Evolutionary conservation across 2,888 invertebrate genomes (phyloP).

Genomic region (Caenorhabditis angaria): DNA sequence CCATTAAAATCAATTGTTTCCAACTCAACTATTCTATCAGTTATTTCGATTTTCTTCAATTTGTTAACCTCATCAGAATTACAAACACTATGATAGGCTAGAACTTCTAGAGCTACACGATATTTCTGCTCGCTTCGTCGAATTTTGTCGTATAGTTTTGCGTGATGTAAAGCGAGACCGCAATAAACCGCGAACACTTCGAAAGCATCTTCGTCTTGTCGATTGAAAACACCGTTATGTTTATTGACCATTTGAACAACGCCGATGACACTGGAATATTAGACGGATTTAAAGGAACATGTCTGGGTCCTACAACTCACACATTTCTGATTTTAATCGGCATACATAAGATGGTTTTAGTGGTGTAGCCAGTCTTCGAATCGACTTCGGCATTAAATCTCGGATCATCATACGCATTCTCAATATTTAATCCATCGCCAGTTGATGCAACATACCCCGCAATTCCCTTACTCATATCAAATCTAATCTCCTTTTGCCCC

Average conservation of each 20-base stretch:
- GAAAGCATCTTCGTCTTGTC: constrained; percentile 84
- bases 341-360: constrained; percentile 85
- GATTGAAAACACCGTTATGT: constrained; percentile 74
- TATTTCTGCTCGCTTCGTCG: constrained; percentile 84
- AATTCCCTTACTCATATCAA: constrained; percentile 83
- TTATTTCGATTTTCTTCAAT: constrained; percentile 61
- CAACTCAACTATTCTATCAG: constrained; percentile 57
- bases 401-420: constrained; percentile 82
- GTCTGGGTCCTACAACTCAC: constrained; percentile 22
- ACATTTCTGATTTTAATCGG: constrained; percentile 81
- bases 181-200: constrained; percentile 86
- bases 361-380: constrained; percentile 76
- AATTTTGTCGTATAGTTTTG: constrained; percentile 85
- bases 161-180: constrained; percentile 85
- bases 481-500: constrained; percentile 74
- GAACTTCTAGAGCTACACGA: constrained; percentile 82
- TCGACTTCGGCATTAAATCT: constrained; percentile 74
- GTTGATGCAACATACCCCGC: constrained; percentile 85
- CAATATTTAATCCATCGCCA: constrained; percentile 83
- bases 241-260: constrained; percentile 89
- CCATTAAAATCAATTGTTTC: constrained; percentile 80
- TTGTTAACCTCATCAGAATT: constrained; percentile 79
- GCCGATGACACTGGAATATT: constrained; percentile 79
- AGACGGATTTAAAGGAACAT: not conserved
- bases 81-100: constrained; percentile 85